Percentiles rank a stretch among this genome's conserved stretches.
These are phyloP conservation scores for Argopecten irradians DNA, from an alignment of 1,140 invertebrate species.

Conservation along the genomic window DNA sequence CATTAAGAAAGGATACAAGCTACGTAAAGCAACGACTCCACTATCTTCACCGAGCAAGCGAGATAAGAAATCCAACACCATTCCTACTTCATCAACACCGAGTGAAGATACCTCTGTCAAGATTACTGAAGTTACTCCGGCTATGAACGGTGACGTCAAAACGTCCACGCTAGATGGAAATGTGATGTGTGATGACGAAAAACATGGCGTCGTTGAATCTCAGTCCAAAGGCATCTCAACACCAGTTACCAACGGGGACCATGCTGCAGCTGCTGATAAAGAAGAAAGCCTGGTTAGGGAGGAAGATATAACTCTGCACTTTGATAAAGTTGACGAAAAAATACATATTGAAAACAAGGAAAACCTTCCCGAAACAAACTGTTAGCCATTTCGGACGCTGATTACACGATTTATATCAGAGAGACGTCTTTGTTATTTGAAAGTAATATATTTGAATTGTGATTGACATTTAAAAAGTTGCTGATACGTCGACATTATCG, in stretches of 20 bases:
- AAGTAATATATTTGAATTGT: no score
- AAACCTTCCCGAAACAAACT: background rate
- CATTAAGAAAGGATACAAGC: conserved; percentile 69
- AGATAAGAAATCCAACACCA: background rate
- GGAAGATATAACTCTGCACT: background rate
- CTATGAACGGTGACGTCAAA: background rate
- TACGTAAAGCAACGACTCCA: conserved; percentile 61
- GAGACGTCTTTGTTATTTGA: no score
- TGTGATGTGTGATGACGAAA: background rate
- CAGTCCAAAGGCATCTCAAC: background rate
- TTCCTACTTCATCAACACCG: background rate
- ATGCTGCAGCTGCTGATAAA: background rate
- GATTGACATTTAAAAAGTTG: no score
- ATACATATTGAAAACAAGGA: background rate
- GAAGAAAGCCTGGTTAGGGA: background rate
- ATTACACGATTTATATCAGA: no score
- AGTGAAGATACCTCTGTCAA: background rate
- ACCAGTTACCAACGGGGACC: background rate
- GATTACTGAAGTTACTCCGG: background rate
- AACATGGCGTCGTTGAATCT: background rate
- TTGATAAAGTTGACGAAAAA: background rate
- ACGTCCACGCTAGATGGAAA: background rate
- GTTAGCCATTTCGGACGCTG: background rate
- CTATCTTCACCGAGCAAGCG: background rate
- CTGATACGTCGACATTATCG: no score